Percentiles rank a stretch among this genome's conserved stretches.
Conservation (phyloP, 2,797 vertebrate species). For the Cacajao melanocephalus region DNA sequence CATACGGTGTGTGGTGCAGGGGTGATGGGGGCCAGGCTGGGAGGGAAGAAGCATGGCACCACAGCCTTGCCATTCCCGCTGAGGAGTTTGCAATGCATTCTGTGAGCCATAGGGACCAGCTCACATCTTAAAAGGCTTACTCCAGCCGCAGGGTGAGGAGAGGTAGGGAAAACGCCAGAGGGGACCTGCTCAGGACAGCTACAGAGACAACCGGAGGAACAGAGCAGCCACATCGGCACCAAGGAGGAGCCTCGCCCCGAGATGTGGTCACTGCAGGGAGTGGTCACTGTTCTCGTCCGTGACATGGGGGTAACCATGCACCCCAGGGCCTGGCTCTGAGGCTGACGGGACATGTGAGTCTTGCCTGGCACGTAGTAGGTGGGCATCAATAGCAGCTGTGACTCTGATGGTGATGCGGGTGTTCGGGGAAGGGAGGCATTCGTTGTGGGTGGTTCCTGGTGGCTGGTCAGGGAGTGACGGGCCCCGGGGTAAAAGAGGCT, state of each 20-base stretch:
- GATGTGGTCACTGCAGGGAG: background rate
- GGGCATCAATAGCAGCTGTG: background rate
- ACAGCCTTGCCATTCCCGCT: background rate
- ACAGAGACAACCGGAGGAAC: background rate
- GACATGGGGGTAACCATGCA: background rate
- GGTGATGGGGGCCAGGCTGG: background rate
- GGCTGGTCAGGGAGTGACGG: background rate
- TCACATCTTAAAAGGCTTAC: background rate
- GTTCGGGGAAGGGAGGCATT: background rate
- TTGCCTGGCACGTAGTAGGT: accelerated
- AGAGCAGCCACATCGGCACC: background rate
- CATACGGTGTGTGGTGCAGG: background rate
- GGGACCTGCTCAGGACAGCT: background rate
- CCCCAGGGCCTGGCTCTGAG: too few species aligned
- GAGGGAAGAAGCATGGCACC: background rate
- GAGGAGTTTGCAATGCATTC: background rate
- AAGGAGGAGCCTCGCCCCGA: background rate
- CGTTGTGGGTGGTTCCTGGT: background rate
- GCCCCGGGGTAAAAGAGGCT: too few species aligned
- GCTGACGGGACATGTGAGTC: too few species aligned
- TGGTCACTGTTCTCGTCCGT: background rate
- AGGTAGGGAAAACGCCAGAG: background rate
- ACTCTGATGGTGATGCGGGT: background rate
- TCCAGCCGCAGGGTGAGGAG: background rate
- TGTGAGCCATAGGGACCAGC: background rate